Percentiles rank a stretch among this genome's conserved stretches.
Conservation (phyloP, 2,888 invertebrate species). For the Notodonta dromedarius region DNA sequence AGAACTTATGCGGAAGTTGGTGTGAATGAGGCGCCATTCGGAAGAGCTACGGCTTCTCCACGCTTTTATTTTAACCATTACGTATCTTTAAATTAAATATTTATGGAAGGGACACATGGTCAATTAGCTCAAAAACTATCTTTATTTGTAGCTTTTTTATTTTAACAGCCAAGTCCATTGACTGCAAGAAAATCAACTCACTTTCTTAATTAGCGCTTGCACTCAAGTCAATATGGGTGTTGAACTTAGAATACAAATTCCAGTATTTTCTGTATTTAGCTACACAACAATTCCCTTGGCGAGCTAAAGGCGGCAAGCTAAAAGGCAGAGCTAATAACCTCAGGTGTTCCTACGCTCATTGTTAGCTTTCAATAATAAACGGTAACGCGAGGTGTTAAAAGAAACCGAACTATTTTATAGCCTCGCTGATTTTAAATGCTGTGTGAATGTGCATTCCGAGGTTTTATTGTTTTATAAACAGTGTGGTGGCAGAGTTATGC, state of each 20-base stretch:
- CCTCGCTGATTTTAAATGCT: slow-evolving; percentile 62
- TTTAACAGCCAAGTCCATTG: neutral
- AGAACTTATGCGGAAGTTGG: slow-evolving; percentile 31
- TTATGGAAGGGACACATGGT: too few relatives aligned
- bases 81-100: too few relatives aligned
- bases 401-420: slow-evolving; percentile 65
- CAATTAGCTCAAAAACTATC: too few relatives aligned
- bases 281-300: slow-evolving; percentile 36
- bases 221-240: slow-evolving; percentile 19
- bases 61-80: neutral
- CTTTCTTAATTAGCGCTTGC: slow-evolving; percentile 7
- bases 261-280: slow-evolving; percentile 27
- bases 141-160: too few relatives aligned
- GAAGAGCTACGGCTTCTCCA: neutral
- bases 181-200: neutral
- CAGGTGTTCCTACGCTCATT: slow-evolving; percentile 61
- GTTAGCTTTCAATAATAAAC: slow-evolving; percentile 71
- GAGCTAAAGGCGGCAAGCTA: slow-evolving; percentile 49
- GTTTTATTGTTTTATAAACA: slow-evolving; percentile 46
- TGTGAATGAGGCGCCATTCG: slow-evolving; percentile 14
- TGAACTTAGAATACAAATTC: slow-evolving; percentile 28
- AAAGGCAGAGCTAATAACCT: slow-evolving; percentile 60
- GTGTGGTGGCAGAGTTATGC: slow-evolving; percentile 30
- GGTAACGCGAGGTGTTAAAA: slow-evolving; percentile 67
- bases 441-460: slow-evolving; percentile 42